Evolutionary conservation across 2,797 vertebrate genomes (phyloP), one percentile per base, ranked within the genome.

Genomic region (Morelia viridis): DNA sequence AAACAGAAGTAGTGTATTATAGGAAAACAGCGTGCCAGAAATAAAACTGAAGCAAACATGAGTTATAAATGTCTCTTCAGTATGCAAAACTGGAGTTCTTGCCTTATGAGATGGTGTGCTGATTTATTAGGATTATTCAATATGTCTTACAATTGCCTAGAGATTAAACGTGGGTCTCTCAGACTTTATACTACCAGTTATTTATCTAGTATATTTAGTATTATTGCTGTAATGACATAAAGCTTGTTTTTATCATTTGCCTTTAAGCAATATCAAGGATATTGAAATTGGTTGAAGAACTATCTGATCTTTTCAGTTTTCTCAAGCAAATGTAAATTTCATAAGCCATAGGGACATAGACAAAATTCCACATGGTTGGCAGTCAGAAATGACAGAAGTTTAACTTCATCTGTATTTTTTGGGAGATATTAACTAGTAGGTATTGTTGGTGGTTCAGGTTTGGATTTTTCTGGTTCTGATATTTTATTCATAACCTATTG

Each of bases 11-110:
- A 13, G 11, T 1, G 90, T 91, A 35, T 92, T 31, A 53, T 31
- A 89, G 0, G 31, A 56, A 46, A 17, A 5, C 24, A 35, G 95
- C 89, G 87, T 68, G 41, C 95, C 94, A 90, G 92, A 96, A 96
- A 94, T 94, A 90, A 92, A 94, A 88, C 57, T 8, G 91, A 94
- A 93, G 58, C 58, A 93, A 71, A 1, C 92, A 28, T n/a, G 0
- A 68, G 0, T 92, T 93, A 85, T 60, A 35, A 71, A 26, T 91
- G 88, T 41, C 12, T 57, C 62, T 93, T 94, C 64, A 3, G 24
- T 61, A 7, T 87, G 61, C 4, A 22, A 62, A 90, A 3, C 41
- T 41, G 31, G 41, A 5, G n/a, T 57, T 88, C 15, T 89, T 65
- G 9, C 83, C 62, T 85, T 85, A 26, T 7, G 24, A 41, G 31